These are phyloP conservation scores for Pipa parva DNA, from an alignment of 2,113 vertebrate genomes.

Conservation along the genomic window DNA sequence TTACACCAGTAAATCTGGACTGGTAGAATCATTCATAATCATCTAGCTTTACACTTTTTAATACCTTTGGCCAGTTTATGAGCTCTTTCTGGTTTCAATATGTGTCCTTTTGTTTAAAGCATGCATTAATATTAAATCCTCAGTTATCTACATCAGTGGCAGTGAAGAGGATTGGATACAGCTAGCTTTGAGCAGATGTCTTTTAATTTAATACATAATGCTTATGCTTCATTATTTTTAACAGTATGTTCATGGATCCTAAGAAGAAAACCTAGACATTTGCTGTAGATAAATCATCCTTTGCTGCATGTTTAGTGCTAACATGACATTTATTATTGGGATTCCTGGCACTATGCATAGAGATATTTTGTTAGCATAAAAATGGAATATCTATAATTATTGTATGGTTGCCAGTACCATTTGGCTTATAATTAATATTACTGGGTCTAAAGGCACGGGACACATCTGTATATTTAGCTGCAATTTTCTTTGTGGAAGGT, in stretches of 20 bases:
- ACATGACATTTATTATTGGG: conserved; percentile 20
- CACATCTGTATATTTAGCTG: conserved; percentile 31
- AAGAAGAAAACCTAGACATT: conserved; percentile 29
- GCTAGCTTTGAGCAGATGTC: conserved; percentile 26
- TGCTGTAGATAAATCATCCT: conserved; percentile 18
- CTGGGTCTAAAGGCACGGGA: conserved; percentile 12
- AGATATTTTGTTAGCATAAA: conserved; percentile 20
- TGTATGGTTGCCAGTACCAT: conserved; percentile 20
- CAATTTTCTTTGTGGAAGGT: conserved; percentile 16
- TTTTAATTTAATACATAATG: conserved; percentile 36
- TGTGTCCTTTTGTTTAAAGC: background rate
- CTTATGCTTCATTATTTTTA: conserved; percentile 37
- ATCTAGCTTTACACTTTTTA: too few species aligned
- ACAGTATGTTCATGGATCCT: conserved; percentile 33
- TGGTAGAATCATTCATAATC: too few species aligned
- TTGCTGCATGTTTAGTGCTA: conserved; percentile 16
- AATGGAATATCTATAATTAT: conserved; percentile 17
- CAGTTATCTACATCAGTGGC: background rate
- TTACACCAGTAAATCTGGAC: too few species aligned
- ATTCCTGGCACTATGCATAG: background rate
- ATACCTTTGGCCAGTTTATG: too few species aligned
- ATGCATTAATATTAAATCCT: background rate
- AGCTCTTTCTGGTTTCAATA: too few species aligned
- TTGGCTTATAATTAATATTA: conserved; percentile 23
- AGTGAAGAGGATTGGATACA: conserved; percentile 15